Percentiles rank a stretch among this genome's conserved stretches.
These are phyloP conservation scores for Dichetophora obliterata DNA, from an alignment of 2,888 invertebrate species.

Conservation along the genomic window DNA sequence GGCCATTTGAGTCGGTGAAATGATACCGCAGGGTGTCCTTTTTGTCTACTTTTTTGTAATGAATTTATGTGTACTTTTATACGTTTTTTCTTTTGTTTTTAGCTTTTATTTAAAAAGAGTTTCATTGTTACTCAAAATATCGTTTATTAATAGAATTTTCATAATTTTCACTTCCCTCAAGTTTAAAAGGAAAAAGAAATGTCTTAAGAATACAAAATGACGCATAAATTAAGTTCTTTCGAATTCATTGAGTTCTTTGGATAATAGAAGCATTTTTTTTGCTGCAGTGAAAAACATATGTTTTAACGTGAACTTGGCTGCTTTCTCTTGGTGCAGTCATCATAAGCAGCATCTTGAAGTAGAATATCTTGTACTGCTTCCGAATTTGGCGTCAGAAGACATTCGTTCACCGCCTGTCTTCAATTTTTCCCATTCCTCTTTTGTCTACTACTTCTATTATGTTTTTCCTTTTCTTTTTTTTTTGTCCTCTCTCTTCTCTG, in stretches of 20 bases:
- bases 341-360: not conserved
- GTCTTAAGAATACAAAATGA: not conserved
- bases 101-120: not conserved
- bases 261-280: not conserved
- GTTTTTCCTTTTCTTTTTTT: not conserved
- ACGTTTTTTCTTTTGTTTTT: not conserved
- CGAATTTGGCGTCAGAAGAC: not conserved
- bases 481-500: not conserved
- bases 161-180: not conserved
- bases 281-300: not conserved
- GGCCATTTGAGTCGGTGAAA: conserved; percentile 11
- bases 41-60: too few relatives aligned
- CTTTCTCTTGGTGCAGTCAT: not conserved
- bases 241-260: not conserved
- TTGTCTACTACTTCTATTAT: not conserved
- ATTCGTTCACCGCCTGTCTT: not conserved
- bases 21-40: not conserved
- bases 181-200: not conserved
- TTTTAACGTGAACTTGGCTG: not conserved
- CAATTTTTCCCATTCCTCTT: not conserved
- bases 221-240: not conserved
- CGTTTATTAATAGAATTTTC: conserved; percentile 8
- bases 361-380: not conserved
- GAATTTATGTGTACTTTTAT: not conserved
- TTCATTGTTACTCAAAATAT: too few relatives aligned